phyloP scores from a whole-genome alignment of 2,888 invertebrate species.

The Cheilosia soror region DNA sequence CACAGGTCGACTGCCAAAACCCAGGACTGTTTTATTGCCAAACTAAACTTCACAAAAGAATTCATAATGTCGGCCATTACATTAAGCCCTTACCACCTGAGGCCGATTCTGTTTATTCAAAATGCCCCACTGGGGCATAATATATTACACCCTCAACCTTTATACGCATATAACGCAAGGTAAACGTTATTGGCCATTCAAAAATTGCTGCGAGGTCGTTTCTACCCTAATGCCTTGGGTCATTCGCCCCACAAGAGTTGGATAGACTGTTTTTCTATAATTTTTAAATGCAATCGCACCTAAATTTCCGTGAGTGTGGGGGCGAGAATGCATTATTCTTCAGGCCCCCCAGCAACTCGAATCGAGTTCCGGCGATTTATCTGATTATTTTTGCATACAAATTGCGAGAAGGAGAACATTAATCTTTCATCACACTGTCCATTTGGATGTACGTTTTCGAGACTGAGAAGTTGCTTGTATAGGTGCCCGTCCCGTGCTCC shows the following conservation, averaged over 20 bases:
- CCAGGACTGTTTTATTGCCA: neutral
- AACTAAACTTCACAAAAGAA: slow-evolving; percentile 22
- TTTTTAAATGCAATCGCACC: slow-evolving; percentile 29
- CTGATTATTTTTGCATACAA: slow-evolving; percentile 41
- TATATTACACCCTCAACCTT: slow-evolving; percentile 47
- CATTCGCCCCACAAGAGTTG: slow-evolving; percentile 22
- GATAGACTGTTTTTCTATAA: slow-evolving; percentile 30
- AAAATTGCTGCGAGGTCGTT: slow-evolving; percentile 30
- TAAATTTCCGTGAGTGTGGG: neutral
- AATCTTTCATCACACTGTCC: slow-evolving; percentile 7
- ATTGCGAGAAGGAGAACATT: slow-evolving; percentile 4
- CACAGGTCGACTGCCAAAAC: too few relatives aligned
- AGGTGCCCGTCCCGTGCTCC: neutral
- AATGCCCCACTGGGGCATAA: slow-evolving; percentile 60
- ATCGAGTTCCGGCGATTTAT: slow-evolving; percentile 52
- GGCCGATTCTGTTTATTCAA: slow-evolving; percentile 49
- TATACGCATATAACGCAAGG: slow-evolving; percentile 17
- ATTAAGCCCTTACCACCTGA: slow-evolving; percentile 45
- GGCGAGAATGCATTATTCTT: neutral
- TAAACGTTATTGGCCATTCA: slow-evolving; percentile 43
- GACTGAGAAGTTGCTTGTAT: slow-evolving; percentile 1
- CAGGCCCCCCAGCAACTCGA: slow-evolving; percentile 1
- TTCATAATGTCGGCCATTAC: slow-evolving; percentile 48
- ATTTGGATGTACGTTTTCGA: neutral
- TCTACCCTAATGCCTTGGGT: slow-evolving; percentile 31